Percentiles rank a stretch among this genome's conserved stretches.
Evolutionary conservation across 1,140 invertebrate species (phyloP).

Genomic region (Pogonomyrmex californicus): DNA sequence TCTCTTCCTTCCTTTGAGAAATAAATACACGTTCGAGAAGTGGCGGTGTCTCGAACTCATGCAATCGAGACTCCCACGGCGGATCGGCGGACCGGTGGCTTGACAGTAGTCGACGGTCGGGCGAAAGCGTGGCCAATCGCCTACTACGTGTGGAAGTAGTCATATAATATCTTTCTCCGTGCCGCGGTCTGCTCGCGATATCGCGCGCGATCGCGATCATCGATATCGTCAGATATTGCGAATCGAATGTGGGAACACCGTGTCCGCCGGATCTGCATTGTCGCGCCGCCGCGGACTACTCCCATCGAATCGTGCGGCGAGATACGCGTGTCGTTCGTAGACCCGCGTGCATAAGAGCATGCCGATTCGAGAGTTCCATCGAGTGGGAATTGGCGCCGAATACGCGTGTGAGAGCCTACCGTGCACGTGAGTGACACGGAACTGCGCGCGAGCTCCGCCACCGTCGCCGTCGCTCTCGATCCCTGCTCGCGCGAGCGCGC

Average conservation of each 20-base stretch:
- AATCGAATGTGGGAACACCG: constrained; percentile 67
- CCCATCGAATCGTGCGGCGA: constrained; percentile 41
- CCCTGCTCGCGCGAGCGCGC: constrained; percentile 9
- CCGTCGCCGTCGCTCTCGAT: constrained; percentile 31
- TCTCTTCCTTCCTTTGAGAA: too few relatives aligned
- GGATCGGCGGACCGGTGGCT: constrained; percentile 29
- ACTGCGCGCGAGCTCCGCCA: constrained; percentile 40
- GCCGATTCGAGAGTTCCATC: neutral
- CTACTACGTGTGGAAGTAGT: constrained; percentile 58
- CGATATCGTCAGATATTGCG: constrained; percentile 66
- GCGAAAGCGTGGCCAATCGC: constrained; percentile 58
- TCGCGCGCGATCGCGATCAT: neutral
- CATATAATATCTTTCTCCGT: constrained; percentile 64
- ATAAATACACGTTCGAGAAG: neutral
- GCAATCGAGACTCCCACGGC: constrained; percentile 22
- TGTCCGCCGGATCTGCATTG: constrained; percentile 59
- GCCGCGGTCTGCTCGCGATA: constrained; percentile 61
- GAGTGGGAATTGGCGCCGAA: constrained; percentile 9
- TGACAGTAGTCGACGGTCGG: neutral
- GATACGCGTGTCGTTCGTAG: too few relatives aligned
- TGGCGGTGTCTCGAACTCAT: neutral
- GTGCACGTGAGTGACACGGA: constrained; percentile 43
- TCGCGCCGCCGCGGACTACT: constrained; percentile 36
- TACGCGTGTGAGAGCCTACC: neutral
- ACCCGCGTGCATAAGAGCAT: neutral